Percentiles rank a stretch among this genome's conserved stretches.
Conservation (phyloP, 2,888 invertebrate species). For the Beris chalybata region DNA sequence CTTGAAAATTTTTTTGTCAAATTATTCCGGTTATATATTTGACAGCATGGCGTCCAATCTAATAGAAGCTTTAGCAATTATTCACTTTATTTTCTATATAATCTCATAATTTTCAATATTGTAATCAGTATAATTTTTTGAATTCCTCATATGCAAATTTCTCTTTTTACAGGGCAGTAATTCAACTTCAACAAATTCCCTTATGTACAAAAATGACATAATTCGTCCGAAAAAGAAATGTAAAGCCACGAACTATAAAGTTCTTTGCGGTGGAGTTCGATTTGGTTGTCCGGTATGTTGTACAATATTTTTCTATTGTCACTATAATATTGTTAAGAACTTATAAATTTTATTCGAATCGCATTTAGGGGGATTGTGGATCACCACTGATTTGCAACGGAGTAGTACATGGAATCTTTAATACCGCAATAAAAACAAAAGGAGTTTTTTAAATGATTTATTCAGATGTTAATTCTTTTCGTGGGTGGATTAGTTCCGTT, state of each 20-base stretch:
- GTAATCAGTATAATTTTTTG: too few relatives aligned
- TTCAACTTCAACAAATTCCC: too few relatives aligned
- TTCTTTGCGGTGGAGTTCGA: background rate
- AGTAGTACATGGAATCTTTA: background rate
- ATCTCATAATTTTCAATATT: too few relatives aligned
- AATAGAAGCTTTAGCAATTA: too few relatives aligned
- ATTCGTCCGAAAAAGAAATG: background rate
- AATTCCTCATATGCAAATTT: too few relatives aligned
- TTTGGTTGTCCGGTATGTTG: slow-evolving; percentile 5
- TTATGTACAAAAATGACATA: too few relatives aligned
- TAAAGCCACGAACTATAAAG: background rate
- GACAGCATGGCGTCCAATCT: too few relatives aligned
- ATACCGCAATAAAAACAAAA: background rate
- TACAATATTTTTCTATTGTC: background rate
- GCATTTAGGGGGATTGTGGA: background rate
- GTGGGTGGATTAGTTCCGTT: background rate
- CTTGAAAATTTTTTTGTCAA: too few relatives aligned
- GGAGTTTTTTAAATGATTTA: background rate
- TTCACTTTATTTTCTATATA: too few relatives aligned
- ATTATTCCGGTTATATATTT: too few relatives aligned
- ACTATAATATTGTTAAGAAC: background rate
- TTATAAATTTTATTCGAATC: background rate
- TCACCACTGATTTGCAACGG: background rate
- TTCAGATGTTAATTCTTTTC: background rate
- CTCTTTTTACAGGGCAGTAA: too few relatives aligned